Conservation (phyloP, 2,888 invertebrate genomes). For the Caenorhabditis sp. region DNA sequence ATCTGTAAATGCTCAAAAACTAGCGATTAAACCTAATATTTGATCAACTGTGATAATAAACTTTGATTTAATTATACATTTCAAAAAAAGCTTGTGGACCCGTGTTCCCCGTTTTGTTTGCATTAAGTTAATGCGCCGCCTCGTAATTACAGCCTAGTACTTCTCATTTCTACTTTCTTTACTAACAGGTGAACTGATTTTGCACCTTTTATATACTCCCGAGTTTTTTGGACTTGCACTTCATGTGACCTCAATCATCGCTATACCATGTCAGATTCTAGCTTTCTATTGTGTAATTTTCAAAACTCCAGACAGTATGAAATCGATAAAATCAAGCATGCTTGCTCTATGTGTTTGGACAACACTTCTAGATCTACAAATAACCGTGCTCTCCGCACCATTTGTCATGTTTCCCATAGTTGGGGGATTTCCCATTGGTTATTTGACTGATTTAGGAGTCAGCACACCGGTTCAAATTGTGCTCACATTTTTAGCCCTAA, state of each 20-base stretch:
- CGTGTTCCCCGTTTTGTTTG: no score
- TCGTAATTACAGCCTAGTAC: no score
- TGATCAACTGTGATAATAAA: no score
- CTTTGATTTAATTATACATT: no score
- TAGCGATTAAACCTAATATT: no score
- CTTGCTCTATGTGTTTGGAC: slow-evolving; percentile 14
- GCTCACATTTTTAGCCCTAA: no score
- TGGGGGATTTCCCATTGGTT: slow-evolving; percentile 13
- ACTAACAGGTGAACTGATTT: no score
- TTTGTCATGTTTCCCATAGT: slow-evolving; percentile 13
- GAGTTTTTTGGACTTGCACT: neutral
- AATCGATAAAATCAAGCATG: slow-evolving; percentile 15
- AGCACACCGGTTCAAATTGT: neutral
- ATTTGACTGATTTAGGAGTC: slow-evolving; percentile 6
- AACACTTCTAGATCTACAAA: slow-evolving; percentile 1
- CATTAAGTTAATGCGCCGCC: no score
- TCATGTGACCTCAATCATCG: neutral
- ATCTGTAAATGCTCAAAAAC: no score
- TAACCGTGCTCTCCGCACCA: slow-evolving; percentile 9
- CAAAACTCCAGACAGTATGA: slow-evolving; percentile 18
- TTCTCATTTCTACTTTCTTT: no score
- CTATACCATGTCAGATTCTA: slow-evolving; percentile 13
- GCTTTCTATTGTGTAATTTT: slow-evolving; percentile 22
- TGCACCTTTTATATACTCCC: neutral
- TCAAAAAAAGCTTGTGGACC: no score